Percentiles rank a stretch among this genome's conserved stretches.
Conservation (phyloP, 2,888 invertebrate genomes). For the Meliscaeva auricollis region DNA sequence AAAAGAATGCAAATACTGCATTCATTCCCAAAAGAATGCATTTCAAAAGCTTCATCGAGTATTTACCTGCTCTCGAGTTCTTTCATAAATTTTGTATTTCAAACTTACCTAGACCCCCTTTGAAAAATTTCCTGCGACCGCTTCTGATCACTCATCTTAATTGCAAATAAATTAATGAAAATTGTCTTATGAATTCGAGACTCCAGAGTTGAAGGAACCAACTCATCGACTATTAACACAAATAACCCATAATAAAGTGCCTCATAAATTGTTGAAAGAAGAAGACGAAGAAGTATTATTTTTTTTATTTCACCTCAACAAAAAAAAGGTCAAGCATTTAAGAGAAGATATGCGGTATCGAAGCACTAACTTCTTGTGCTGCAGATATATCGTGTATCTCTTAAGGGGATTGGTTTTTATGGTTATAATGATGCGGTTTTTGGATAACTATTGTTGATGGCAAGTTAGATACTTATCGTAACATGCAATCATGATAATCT, state of each 20-base stretch:
- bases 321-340: conserved; percentile 56
- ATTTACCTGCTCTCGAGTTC: too few relatives aligned
- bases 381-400: conserved; percentile 46
- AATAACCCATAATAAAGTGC: conserved; percentile 64
- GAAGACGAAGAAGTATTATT: background rate
- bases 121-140: background rate
- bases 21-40: too few relatives aligned
- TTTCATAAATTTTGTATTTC: too few relatives aligned
- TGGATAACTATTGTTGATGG: background rate
- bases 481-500: conserved; percentile 53
- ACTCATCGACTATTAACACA: conserved; percentile 55
- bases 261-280: conserved; percentile 47
- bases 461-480: too few relatives aligned
- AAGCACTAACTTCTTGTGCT: background rate
- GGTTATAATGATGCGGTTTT: background rate
- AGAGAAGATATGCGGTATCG: conserved; percentile 23
- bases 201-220: background rate
- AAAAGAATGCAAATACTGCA: too few relatives aligned
- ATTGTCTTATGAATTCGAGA: conserved; percentile 50
- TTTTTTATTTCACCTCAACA: background rate
- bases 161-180: conserved; percentile 56
- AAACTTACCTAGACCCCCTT: too few relatives aligned
- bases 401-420: conserved; percentile 49
- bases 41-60: too few relatives aligned
- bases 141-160: conserved; percentile 3